Evolutionary conservation across 2,888 invertebrate species (phyloP), one percentile per base, ranked within the genome.

Genomic region (Pedicia rivosa): DNA sequence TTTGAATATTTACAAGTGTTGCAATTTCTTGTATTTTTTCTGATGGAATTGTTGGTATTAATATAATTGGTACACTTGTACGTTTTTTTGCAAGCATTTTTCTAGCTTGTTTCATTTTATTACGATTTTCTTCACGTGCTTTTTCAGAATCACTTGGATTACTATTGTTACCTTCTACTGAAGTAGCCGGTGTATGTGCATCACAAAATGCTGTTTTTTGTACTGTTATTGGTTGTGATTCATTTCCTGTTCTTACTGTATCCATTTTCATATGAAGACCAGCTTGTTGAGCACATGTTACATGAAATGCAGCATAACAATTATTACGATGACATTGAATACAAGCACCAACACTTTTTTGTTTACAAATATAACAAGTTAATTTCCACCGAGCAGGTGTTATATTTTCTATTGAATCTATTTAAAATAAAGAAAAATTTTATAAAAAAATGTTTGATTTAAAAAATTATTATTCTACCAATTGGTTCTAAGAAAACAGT

Each of bases 301-400:
- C 98, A 59, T 98, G 98, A 64, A 98, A 98, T 1, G 97, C 95
- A 7, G 90, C 84, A 56, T 94, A 95, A 56, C 95, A 95, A 59
- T 86, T 92, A 48, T 78, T 81, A 52, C 91, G 86, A 62, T 95
- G 92, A 57, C 97, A 98, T 62, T 98, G 97, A 44, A 98, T 95
- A 54, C 97, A 97, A 0, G 97, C 95, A 4, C 97, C 97, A 1
- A 82, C 81, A 20, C 82, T 81, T 40, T 82, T 72, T 52, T 88
- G 84, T 53, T 90, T 94, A 63, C 97, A 98, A 37, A 98, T 88
- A 61, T 91, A 92, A 56, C 98, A 98, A 1, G 82, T 81, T n/a
- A 98, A 70, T 52, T 84, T 84, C 88, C 94, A 94, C 1, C 98
- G 72, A 0, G 95, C 94, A 6, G 87, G 72, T 3, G 97, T 94